Evolutionary conservation across 2,797 vertebrate genomes (phyloP), one percentile per base, ranked within the genome.

Genomic region (Geotrypetes seraphini): DNA sequence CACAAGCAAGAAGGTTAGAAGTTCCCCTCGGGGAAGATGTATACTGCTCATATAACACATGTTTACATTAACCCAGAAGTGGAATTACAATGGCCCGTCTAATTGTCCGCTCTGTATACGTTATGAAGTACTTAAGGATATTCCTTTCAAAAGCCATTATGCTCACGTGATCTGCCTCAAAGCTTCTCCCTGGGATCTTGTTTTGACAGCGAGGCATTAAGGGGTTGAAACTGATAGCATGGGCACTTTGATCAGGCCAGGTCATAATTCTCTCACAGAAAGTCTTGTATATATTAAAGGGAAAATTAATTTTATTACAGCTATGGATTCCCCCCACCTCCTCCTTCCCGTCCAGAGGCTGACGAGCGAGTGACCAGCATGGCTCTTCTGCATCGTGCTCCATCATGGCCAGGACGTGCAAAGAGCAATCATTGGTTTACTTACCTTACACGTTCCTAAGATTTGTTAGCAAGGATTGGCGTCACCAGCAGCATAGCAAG

Each of bases 161-260:
- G 53, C 57, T 67, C 73, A 76, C 63, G 78, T 73, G 71, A 74
- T 60, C 62, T 60, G 67, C 71, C 79, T 84, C 82, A 83, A 83
- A 81, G 81, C 71, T 71, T 82, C 81, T 79, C 58, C 46, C 48
- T 71, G 60, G 81, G 87, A 80, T 85, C 91, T 76, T 84, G 80
- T 76, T 85, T 84, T 82, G 69, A 85, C 83, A 85, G 70, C 57
- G 70, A 71, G 69, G 68, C 61, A 83, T 78, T 76, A 66, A 74
- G 73, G 63, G 77, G 74, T 71, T 73, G 76, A 75, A 81, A 76
- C 70, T 79, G 86, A 89, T 90, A 91, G 89, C 71, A 73, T 86
- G 86, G 90, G 87, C 84, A 86, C 87, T 95, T 93, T 95, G 91
- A 94, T 92, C 89, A 79, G 69, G 65, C 58, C 57, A 59, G 72